Conservation (phyloP, 1,140 invertebrate species). For the Hyposmocoma kahamanoa region DNA sequence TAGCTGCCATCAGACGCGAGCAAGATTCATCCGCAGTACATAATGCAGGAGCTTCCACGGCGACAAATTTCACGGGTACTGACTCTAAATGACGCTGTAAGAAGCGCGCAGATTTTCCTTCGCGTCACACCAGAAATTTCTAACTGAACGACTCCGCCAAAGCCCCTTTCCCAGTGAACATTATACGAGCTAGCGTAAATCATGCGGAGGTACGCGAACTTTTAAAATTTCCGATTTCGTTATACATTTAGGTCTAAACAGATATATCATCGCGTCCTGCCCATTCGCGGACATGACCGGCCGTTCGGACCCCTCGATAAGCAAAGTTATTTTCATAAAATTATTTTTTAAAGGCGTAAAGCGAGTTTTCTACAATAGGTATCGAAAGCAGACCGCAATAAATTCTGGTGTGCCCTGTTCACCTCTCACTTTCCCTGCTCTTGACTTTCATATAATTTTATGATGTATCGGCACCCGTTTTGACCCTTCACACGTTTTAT, state of each 20-base stretch:
- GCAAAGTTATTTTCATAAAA: conserved; percentile 48
- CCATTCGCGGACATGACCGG: conserved; percentile 20
- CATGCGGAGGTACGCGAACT: conserved; percentile 13
- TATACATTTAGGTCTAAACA: conserved; percentile 1
- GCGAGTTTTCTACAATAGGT: conserved; percentile 55
- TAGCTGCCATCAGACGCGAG: no score
- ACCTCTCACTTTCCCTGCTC: conserved; percentile 62
- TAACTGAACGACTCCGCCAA: conserved; percentile 45
- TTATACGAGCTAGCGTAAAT: conserved; percentile 22
- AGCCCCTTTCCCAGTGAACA: conserved; percentile 33
- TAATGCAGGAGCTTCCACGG: conserved; percentile 12
- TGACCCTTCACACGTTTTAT: conserved; percentile 62
- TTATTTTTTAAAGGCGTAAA: conserved; percentile 60
- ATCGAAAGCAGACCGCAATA: conserved; percentile 67
- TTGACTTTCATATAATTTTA: conserved; percentile 73
- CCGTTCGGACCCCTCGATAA: conserved; percentile 24
- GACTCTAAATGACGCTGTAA: conserved; percentile 58
- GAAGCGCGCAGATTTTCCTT: conserved; percentile 48
- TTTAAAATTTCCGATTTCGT: conserved; percentile 1
- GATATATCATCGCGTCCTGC: conserved; percentile 8
- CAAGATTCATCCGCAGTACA: background rate
- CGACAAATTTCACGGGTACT: conserved; percentile 64
- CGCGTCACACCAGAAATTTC: conserved; percentile 41
- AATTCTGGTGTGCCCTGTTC: conserved; percentile 52
- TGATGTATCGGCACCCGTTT: conserved; percentile 61